Conservation (phyloP, 2,113 vertebrate genomes). For the Dryoscopus gambensis region DNA sequence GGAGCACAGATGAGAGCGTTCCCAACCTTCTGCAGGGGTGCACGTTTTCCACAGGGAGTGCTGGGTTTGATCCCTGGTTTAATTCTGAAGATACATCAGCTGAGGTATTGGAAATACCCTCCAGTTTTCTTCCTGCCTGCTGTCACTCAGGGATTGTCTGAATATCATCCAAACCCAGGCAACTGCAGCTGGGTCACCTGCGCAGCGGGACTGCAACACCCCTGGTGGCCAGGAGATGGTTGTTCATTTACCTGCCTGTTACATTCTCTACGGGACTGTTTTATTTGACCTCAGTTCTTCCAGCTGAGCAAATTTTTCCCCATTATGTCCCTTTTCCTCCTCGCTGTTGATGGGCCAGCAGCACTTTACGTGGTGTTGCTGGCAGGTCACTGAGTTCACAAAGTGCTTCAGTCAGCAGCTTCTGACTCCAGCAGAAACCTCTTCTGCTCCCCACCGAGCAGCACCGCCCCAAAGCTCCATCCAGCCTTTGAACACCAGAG, state of each 20-base stretch:
- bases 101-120: not conserved
- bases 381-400: not conserved
- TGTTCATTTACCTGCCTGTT: not conserved
- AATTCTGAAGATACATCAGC: not conserved
- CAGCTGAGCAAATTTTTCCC: not conserved
- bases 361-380: not conserved
- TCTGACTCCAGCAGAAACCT: not conserved
- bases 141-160: not conserved
- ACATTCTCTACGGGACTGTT: not conserved
- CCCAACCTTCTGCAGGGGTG: not conserved
- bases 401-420: conserved; percentile 5
- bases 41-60: not conserved
- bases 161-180: not conserved
- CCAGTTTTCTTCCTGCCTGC: not conserved
- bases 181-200: not conserved
- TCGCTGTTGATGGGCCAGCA: not conserved
- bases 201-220: not conserved
- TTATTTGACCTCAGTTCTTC: not conserved
- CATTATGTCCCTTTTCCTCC: not conserved
- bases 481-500: not conserved
- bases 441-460: not conserved
- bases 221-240: not conserved
- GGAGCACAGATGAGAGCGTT: not conserved
- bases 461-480: not conserved
- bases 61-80: not conserved